Conservation (phyloP, 2,113 vertebrate genomes). For the Gambusia holbrooki region DNA sequence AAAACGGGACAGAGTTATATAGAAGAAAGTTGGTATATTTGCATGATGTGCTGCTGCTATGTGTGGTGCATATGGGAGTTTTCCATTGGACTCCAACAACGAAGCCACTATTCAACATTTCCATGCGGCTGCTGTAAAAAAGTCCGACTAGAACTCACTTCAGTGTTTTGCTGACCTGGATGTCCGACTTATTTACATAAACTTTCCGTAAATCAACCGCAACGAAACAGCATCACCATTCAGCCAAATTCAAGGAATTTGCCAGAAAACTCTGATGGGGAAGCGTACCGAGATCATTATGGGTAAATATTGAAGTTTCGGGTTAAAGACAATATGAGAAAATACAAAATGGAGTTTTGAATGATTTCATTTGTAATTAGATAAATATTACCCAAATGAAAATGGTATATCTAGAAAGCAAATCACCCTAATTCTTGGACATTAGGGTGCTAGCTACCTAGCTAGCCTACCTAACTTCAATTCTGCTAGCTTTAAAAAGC, state of each 20-base stretch:
- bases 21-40: background rate
- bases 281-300: too few species aligned
- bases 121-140: constrained; percentile 32
- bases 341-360: too few species aligned
- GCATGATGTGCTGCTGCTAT: background rate
- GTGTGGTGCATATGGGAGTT: background rate
- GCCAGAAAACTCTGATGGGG: too few species aligned
- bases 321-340: too few species aligned
- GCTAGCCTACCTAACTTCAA: too few species aligned
- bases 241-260: background rate
- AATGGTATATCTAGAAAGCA: too few species aligned
- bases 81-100: background rate
- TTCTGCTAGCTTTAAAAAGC: too few species aligned
- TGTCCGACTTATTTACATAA: constrained; percentile 24
- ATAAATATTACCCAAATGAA: too few species aligned
- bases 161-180: background rate
- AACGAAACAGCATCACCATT: background rate
- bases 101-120: constrained; percentile 9
- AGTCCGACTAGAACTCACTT: background rate
- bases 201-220: background rate
- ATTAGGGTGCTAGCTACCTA: too few species aligned
- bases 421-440: too few species aligned
- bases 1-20: background rate
- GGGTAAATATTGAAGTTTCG: too few species aligned
- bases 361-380: too few species aligned